Evolutionary conservation across 2,888 invertebrate species (phyloP).

Genomic region (Anagyrus pseudococci): DNA sequence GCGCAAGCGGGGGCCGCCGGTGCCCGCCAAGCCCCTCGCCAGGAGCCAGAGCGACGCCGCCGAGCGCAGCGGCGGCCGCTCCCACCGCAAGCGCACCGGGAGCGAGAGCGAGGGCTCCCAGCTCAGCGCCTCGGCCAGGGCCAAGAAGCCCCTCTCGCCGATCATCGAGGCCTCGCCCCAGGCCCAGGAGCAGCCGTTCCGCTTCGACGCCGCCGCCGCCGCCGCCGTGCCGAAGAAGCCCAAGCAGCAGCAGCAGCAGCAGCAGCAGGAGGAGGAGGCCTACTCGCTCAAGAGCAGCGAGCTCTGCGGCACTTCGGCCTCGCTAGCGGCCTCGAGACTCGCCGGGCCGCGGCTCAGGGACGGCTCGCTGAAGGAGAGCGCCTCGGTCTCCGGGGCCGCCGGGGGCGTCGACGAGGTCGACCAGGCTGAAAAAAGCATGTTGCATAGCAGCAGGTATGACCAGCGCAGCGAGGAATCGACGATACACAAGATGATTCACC

Average conservation of each 20-base stretch:
- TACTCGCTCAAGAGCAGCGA: constrained; percentile 2
- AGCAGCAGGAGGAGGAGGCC: not conserved
- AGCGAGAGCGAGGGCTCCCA: constrained; percentile 67
- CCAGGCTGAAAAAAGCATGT: constrained; percentile 48
- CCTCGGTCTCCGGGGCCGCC: constrained; percentile 10
- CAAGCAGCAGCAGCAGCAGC: constrained; percentile 42
- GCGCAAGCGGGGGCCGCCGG: constrained; percentile 39
- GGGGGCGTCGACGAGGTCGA: constrained; percentile 47
- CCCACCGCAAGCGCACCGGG: constrained; percentile 67
- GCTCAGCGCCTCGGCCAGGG: constrained; percentile 63
- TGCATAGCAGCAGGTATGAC: constrained; percentile 56
- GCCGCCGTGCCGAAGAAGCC: constrained; percentile 46
- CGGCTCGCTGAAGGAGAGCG: constrained; percentile 35
- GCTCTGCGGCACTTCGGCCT: too few relatives aligned
- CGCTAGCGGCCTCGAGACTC: constrained; percentile 15
- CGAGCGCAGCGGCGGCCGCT: constrained; percentile 67
- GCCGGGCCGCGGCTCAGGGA: constrained; percentile 30
- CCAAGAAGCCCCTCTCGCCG: constrained; percentile 77
- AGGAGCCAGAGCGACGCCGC: constrained; percentile 66
- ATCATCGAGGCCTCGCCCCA: constrained; percentile 79
- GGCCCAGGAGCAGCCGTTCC: constrained; percentile 50
- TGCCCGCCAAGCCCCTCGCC: constrained; percentile 5
- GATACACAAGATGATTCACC: constrained; percentile 80
- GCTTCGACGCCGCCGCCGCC: constrained; percentile 46
- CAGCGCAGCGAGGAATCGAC: constrained; percentile 57